Evolutionary conservation across 1,140 invertebrate species (phyloP), one percentile per base, ranked within the genome.

Genomic region (Penaeus japonicus): DNA sequence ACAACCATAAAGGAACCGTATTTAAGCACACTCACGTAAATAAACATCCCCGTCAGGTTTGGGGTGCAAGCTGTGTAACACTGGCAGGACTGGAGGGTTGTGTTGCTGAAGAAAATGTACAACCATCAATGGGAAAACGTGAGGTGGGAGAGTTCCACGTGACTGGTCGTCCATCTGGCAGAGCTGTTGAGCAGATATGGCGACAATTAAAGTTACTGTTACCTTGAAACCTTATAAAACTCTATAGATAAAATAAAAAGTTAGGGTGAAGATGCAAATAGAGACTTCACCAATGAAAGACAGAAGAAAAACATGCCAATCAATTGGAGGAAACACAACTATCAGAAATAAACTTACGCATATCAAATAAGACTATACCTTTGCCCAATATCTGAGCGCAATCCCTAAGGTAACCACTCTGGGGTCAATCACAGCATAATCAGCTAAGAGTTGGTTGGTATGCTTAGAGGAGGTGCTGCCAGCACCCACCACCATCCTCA

Each of bases 151-250:
- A 91, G 94, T 95, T 32, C 95, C 95, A 85, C 93, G 91, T 0
- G 94, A 94, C 4, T 95, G 94, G 93, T 95, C 94, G 85, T 94
- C 93, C 86, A 95, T 94, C 84, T 94, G 94, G 92, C 94, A 95
- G 18, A 94, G 93, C 92, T 95, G 80, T 18, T 47, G 47, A 15
- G 15, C 47, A 47, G 47, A 47, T 12, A 47, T 47, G 47, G 47
- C 10, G 10, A 47, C 47, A 7, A 15, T 47, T 15, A 73, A 75
- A 73, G 18, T 22, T 54, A 54, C 22, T 24, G 54, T 27, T 85
- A 27, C 3, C 59, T n/a, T 30, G 10, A 30, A 18, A 30, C 47
- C 18, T 47, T n/a, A 15, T 12, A 47, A 1, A 35, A 4, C 39
- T 80, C 24, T 30, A 20, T 0, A 78, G n/a, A 7, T 5, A 35